Conservation (phyloP, 2,888 invertebrate species). For the Alloplasta piceator region DNA sequence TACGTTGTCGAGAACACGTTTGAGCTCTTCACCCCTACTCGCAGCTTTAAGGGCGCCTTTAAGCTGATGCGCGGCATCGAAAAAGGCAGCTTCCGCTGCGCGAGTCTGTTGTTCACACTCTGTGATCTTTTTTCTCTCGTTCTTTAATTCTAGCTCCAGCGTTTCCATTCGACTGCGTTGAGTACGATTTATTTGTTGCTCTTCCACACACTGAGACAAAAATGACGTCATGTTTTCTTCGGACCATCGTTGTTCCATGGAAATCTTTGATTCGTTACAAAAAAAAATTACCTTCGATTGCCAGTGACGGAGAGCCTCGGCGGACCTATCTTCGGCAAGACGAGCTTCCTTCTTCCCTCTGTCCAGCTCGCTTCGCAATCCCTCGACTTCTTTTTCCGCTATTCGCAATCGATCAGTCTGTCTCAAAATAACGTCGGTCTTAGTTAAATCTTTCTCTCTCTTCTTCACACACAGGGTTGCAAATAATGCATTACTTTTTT, state of each 20-base stretch:
- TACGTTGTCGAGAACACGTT: conserved; percentile 77
- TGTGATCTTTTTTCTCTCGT: conserved; percentile 82
- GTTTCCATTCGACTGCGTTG: conserved; percentile 84
- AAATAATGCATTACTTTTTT: too few species aligned
- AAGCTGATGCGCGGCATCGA: conserved; percentile 82
- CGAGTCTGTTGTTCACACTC: conserved; percentile 77
- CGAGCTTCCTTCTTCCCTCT: conserved; percentile 82
- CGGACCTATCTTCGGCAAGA: conserved; percentile 74
- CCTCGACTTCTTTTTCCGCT: conserved; percentile 85
- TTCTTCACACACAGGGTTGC: too few species aligned
- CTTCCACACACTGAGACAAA: conserved; percentile 83
- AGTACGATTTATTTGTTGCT: conserved; percentile 84
- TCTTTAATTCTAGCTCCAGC: conserved; percentile 84
- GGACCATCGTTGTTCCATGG: conserved; percentile 18
- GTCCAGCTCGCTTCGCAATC: conserved; percentile 83
- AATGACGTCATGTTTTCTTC: conserved; percentile 9
- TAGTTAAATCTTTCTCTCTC: too few species aligned
- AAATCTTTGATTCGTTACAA: neutral
- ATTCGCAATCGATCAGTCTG: conserved; percentile 86
- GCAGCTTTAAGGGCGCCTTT: conserved; percentile 83
- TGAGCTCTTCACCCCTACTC: conserved; percentile 79
- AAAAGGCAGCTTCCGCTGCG: conserved; percentile 83
- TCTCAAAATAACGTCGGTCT: conserved; percentile 28
- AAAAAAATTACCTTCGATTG: conserved; percentile 75
- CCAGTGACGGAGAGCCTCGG: conserved; percentile 78